These are phyloP conservation scores for Aurelia sp. DNA, from an alignment of 30 jellyfish, hydroid and myxozoan genomes.

Conservation along the genomic window DNA sequence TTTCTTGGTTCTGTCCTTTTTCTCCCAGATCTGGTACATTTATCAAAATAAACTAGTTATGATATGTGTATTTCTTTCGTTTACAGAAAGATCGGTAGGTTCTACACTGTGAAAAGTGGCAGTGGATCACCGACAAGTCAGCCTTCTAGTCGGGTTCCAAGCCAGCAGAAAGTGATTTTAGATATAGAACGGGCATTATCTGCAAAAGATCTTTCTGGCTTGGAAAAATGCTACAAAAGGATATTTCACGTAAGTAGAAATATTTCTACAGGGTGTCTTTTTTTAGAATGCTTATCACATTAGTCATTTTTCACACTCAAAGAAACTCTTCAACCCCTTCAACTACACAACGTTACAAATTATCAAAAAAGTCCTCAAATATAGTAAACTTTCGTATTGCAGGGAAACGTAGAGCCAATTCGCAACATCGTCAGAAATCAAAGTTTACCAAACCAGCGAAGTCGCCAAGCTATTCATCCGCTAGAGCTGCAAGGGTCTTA, in stretches of 20 bases:
- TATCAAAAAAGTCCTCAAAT: no score
- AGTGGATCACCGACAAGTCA: not conserved
- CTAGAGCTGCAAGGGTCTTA: not conserved
- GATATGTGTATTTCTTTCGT: not conserved
- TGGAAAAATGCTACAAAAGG: constrained; percentile 60
- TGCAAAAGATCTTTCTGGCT: constrained; percentile 42
- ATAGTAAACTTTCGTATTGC: not conserved
- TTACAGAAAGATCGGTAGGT: constrained; percentile 53
- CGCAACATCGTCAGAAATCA: constrained; percentile 54
- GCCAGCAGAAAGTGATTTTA: constrained; percentile 36
- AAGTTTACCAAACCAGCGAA: constrained; percentile 53
- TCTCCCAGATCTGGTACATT: no score
- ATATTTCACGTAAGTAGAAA: constrained; percentile 41
- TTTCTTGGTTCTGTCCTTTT: no score
- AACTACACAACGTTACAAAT: no score
- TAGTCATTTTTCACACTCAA: no score
- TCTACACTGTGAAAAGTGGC: constrained; percentile 42
- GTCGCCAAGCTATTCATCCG: constrained; percentile 61
- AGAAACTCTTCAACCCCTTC: no score
- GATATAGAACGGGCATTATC: constrained; percentile 65
- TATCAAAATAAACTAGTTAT: not conserved
- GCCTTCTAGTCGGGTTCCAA: not conserved
- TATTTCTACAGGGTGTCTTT: no score
- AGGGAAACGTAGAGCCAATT: constrained; percentile 59
- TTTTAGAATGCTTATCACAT: no score